Base-by-base conservation (phyloP, 2,888 invertebrate genomes). In the Plusia festucae region DNA sequence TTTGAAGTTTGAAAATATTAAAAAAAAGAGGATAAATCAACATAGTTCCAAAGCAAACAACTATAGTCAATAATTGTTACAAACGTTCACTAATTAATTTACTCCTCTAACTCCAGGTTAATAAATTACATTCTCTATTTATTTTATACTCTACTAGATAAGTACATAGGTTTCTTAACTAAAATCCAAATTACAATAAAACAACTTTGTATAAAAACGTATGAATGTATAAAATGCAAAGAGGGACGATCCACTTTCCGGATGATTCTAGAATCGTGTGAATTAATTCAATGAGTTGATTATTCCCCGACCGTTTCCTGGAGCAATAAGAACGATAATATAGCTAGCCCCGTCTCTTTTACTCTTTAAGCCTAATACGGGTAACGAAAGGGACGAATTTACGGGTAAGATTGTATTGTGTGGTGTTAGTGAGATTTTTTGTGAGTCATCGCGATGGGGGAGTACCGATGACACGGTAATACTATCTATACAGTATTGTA, bases 231-330 rank as follows among this genome's bases (percentile, higher is more conserved):
- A 66, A 74, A 75, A 74, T 69, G 44, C 70, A 65, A 70, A 73
- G 77, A 64, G 59, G 57, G 65, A 75, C 68, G 68, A 73, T 77
- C 71, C 67, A 79, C 75, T 72, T 76, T 73, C 70, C 69, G 66
- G 76, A 79, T 71, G 72, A 70, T 73, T 79, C 73, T 82, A 81
- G 77, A 78, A 76, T 79, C 75, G 75, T 74, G 77, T 78, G 79
- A 85, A 86, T 85, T 86, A 86, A 85, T 84, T 84, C 82, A 84
- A 86, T 83, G 85, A 84, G 83, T 84, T 84, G 84, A 85, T 87
- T 86, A 85, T 82, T 76, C 78, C 77, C 79, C 77, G 70, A 79
- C 82, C 74, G 78, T 81, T 84, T 81, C 75, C 84, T 77, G 78
- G 68, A 70, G 77, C 65, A 71, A 71, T 76, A 73, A 70, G 72